These are phyloP conservation scores for Megalurothrips usitatus DNA, from an alignment of 2,888 invertebrate genomes.

Conservation along the genomic window DNA sequence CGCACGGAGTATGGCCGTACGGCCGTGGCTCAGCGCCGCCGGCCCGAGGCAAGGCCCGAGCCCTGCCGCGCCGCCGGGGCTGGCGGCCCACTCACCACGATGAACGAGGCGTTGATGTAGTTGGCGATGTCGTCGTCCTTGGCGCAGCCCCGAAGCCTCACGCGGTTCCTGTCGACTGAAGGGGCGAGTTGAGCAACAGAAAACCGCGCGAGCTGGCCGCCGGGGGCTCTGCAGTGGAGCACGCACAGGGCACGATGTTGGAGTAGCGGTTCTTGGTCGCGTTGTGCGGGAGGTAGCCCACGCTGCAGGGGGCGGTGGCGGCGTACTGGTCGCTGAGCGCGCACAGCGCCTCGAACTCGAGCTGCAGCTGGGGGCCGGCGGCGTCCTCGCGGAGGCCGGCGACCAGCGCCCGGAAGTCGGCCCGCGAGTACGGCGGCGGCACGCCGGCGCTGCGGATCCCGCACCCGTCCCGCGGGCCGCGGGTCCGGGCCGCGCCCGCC, in stretches of 20 bases:
- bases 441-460: background rate
- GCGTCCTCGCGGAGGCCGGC: background rate
- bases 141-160: background rate
- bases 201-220: background rate
- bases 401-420: background rate
- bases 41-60: too few species aligned
- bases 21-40: too few species aligned
- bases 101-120: background rate
- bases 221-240: too few species aligned
- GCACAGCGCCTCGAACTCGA: conserved; percentile 8
- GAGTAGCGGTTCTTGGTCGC: conserved; percentile 11
- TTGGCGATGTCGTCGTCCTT: background rate
- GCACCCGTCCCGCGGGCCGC: background rate
- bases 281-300: background rate
- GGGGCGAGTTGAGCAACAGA: background rate
- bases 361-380: background rate
- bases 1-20: background rate
- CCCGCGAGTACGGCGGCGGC: background rate
- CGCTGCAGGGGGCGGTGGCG: background rate
- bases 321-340: background rate
- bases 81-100: background rate
- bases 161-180: background rate
- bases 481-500: too few species aligned
- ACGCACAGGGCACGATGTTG: background rate
- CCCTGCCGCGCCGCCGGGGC: background rate